Evolutionary conservation across 2,888 invertebrate genomes (phyloP).

Genomic region (Lepidochrysops patricia): DNA sequence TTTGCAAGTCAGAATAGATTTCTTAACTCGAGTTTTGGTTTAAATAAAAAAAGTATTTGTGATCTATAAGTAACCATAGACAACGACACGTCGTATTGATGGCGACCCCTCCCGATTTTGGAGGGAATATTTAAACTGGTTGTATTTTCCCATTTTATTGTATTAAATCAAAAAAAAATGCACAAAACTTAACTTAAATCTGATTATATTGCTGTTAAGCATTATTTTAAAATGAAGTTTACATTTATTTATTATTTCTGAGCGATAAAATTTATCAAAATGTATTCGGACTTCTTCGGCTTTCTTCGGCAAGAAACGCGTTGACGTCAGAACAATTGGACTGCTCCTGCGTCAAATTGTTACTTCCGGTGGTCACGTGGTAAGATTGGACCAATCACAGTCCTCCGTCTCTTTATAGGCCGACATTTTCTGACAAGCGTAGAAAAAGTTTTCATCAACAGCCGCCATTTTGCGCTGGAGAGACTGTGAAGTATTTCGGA

Average conservation of each 20-base stretch:
- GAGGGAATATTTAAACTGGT: slow-evolving; percentile 54
- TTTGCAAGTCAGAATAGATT: not conserved
- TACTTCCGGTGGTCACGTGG: slow-evolving; percentile 72
- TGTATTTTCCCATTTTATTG: not conserved
- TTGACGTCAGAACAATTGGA: slow-evolving; percentile 65
- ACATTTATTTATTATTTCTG: slow-evolving; percentile 13
- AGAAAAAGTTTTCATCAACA: slow-evolving; percentile 96
- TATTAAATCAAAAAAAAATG: not conserved
- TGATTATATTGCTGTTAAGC: not conserved
- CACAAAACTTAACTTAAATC: not conserved
- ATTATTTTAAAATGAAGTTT: not conserved
- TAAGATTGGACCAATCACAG: slow-evolving; percentile 55
- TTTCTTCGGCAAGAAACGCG: slow-evolving; percentile 49
- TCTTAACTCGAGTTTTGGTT: not conserved
- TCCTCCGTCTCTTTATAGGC: slow-evolving; percentile 59
- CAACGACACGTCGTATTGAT: slow-evolving; percentile 67
- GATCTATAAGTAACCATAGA: slow-evolving; percentile 43
- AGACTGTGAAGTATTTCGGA: slow-evolving; percentile 84
- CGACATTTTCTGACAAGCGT: slow-evolving; percentile 91
- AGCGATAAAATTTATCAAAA: slow-evolving; percentile 15
- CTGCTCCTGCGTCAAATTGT: slow-evolving; percentile 61
- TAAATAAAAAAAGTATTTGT: slow-evolving; percentile 33
- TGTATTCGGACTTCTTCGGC: slow-evolving; percentile 47
- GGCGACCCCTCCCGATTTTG: slow-evolving; percentile 63
- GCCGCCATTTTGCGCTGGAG: slow-evolving; percentile 94